These are phyloP conservation scores for Babyrousa celebensis DNA, from an alignment of 2,797 vertebrate genomes.

Conservation along the genomic window DNA sequence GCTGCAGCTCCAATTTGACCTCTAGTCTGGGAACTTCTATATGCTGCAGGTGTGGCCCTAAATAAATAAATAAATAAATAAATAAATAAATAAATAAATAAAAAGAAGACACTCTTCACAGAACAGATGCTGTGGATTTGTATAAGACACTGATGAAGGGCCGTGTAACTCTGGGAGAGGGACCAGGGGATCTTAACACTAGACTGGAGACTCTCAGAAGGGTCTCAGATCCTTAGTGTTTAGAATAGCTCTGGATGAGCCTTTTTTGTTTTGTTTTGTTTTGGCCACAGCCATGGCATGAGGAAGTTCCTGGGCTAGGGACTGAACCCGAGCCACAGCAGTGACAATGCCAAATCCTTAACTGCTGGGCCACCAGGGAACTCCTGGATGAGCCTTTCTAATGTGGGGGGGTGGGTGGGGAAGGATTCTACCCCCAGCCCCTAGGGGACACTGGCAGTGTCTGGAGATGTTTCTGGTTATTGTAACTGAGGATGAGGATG, in stretches of 20 bases:
- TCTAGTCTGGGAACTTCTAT: no score
- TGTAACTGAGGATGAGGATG: neutral
- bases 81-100: no score
- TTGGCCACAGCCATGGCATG: no score
- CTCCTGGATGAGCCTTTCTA: neutral
- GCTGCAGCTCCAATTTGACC: no score
- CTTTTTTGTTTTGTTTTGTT: no score
- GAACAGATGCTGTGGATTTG: neutral
- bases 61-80: no score
- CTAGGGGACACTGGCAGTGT: neutral
- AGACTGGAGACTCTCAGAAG: neutral
- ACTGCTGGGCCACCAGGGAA: no score
- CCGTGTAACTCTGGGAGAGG: neutral
- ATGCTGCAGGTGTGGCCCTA: no score
- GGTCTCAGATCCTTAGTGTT: neutral
- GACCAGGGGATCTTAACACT: neutral
- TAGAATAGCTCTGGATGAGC: neutral
- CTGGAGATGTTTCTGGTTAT: neutral
- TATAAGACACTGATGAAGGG: neutral
- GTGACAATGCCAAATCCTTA: no score
- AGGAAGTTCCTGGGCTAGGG: no score
- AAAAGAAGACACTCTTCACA: neutral
- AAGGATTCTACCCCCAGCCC: neutral
- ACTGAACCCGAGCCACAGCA: no score
- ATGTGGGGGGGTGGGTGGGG: no score